These are phyloP conservation scores for Hetaerina americana DNA, from an alignment of 1,140 invertebrate species.

Conservation along the genomic window DNA sequence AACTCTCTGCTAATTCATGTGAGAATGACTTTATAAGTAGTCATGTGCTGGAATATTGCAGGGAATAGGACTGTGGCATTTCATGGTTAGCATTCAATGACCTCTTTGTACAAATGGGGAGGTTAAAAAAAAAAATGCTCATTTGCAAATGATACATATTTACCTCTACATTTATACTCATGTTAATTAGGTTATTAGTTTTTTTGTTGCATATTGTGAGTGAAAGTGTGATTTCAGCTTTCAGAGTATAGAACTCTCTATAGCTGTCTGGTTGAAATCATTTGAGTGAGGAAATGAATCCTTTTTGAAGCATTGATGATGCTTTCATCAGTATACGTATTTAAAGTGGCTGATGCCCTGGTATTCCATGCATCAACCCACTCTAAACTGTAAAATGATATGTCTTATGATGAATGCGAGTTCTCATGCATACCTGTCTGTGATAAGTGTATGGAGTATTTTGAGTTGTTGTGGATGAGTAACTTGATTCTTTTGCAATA, in stretches of 20 bases:
- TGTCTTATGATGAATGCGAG: not conserved
- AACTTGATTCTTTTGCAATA: not conserved
- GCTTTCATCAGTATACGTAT: not conserved
- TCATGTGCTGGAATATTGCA: not conserved
- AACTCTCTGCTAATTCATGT: not conserved
- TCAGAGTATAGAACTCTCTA: not conserved
- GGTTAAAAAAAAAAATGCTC: not conserved
- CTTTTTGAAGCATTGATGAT: not conserved
- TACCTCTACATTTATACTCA: not conserved
- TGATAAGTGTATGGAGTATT: not conserved
- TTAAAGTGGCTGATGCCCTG: not conserved
- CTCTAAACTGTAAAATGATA: not conserved
- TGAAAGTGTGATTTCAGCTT: not conserved
- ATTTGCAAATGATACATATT: slow-evolving; percentile 1
- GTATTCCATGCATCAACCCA: not conserved
- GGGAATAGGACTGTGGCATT: too few species aligned
- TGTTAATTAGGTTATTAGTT: not conserved
- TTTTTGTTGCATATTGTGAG: not conserved
- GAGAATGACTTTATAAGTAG: not conserved
- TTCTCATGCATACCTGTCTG: not conserved
- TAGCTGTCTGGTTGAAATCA: not conserved
- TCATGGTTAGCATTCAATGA: too few species aligned
- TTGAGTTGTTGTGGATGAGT: not conserved
- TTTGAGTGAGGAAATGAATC: not conserved
- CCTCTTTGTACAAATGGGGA: not conserved